Conservation (phyloP, 2,888 invertebrate species). For the Sarcophaga subvicina region DNA sequence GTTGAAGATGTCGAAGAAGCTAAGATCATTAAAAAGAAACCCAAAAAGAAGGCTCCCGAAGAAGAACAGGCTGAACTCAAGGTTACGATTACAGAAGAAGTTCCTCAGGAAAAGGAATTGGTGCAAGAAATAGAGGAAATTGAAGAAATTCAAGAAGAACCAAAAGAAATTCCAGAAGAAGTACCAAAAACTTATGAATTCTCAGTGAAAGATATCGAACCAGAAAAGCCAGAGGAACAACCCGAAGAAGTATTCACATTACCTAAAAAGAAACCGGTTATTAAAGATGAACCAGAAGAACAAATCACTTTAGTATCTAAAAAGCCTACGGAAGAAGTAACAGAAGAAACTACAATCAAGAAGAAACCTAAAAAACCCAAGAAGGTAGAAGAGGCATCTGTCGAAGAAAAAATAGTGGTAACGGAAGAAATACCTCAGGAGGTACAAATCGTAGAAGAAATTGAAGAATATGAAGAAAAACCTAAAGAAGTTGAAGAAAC, state of each 20-base stretch:
- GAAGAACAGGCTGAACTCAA: constrained; percentile 77
- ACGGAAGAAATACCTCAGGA: constrained; percentile 74
- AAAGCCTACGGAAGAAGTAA: constrained; percentile 70
- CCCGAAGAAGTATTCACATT: constrained; percentile 77
- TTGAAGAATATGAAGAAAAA: constrained; percentile 64
- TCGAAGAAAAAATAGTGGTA: constrained; percentile 75
- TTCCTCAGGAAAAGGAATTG: constrained; percentile 71
- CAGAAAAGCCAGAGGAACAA: constrained; percentile 61
- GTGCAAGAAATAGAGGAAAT: constrained; percentile 76
- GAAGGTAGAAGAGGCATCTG: constrained; percentile 75
- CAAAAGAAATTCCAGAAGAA: constrained; percentile 71
- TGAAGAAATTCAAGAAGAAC: constrained; percentile 75
- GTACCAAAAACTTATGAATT: constrained; percentile 72
- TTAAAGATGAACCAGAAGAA: constrained; percentile 73
- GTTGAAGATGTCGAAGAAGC: constrained; percentile 77
- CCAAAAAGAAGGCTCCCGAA: constrained; percentile 72
- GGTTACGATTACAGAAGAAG: constrained; percentile 76
- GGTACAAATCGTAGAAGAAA: constrained; percentile 70
- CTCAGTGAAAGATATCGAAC: constrained; percentile 71
- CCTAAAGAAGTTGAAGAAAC: constrained; percentile 57
- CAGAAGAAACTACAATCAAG: constrained; percentile 74
- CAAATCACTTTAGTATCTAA: constrained; percentile 70
- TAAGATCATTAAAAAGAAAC: constrained; percentile 75
- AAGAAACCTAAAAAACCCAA: constrained; percentile 77
- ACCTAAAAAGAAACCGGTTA: constrained; percentile 71